A percentile compares a stretch with the other conserved stretches of the same genome.
These are phyloP conservation scores for Xiphophorus hellerii DNA, from an alignment of 2,113 vertebrate species.

Conservation along the genomic window DNA sequence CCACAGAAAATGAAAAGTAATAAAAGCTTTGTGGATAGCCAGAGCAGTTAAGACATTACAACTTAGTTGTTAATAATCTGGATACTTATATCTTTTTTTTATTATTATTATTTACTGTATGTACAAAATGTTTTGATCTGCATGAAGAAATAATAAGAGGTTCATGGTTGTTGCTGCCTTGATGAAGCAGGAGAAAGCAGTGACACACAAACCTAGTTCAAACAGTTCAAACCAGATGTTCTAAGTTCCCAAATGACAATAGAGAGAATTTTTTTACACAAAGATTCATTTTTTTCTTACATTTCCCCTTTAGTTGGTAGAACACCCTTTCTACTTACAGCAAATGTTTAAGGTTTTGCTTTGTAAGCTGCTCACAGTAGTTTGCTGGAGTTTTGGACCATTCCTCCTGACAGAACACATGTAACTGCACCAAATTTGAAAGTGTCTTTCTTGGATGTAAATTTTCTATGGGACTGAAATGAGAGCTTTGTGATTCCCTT, in stretches of 20 bases:
- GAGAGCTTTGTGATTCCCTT: too few relatives aligned
- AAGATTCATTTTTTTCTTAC: too few relatives aligned
- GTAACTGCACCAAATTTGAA: too few relatives aligned
- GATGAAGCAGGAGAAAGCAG: not conserved
- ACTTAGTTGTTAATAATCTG: constrained; percentile 22
- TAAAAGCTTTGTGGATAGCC: constrained; percentile 32
- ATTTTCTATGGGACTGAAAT: too few relatives aligned
- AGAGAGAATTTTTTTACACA: too few relatives aligned
- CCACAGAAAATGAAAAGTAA: constrained; percentile 18
- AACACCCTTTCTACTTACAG: too few relatives aligned
- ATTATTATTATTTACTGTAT: not conserved
- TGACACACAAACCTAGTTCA: too few relatives aligned
- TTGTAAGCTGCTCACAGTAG: not conserved
- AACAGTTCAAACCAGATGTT: not conserved
- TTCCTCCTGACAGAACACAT: not conserved
- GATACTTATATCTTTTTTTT: constrained; percentile 11
- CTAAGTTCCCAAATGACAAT: too few relatives aligned
- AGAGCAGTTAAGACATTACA: constrained; percentile 9
- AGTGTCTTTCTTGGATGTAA: too few relatives aligned
- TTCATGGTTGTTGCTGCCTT: not conserved
- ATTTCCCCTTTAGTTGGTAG: too few relatives aligned
- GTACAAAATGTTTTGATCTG: not conserved
- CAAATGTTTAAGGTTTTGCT: too few relatives aligned
- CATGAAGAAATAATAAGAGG: not conserved
- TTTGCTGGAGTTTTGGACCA: not conserved